A percentile compares a stretch with the other conserved stretches of the same genome.
Conservation (phyloP, 1,140 invertebrate species). For the Glomeris maerens region DNA sequence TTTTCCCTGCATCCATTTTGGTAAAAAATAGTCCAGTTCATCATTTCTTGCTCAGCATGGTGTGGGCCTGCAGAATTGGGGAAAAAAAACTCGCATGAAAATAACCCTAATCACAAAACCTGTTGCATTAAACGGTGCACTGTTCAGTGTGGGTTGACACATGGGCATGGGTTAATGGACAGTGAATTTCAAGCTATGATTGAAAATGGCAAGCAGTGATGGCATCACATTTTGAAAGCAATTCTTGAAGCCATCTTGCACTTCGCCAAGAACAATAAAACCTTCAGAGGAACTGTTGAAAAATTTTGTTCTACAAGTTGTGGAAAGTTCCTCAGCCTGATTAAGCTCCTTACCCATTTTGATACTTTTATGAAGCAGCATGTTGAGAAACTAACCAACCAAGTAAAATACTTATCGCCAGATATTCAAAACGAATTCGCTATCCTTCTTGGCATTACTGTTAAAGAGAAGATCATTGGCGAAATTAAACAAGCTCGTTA, state of each 20-base stretch:
- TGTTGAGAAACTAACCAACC: slow-evolving; percentile 6
- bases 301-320: neutral
- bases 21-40: no score
- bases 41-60: no score
- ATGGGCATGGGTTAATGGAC: neutral
- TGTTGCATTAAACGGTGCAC: no score
- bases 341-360: slow-evolving; percentile 12
- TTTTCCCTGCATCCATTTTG: no score
- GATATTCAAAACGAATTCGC: slow-evolving; percentile 16
- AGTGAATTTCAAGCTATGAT: neutral
- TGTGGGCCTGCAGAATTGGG: no score
- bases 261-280: neutral
- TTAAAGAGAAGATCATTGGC: slow-evolving; percentile 12
- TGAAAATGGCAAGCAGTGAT: neutral
- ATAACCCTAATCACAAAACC: neutral
- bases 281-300: neutral
- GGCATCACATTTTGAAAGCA: neutral
- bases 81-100: no score
- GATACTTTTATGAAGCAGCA: slow-evolving; percentile 13
- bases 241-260: neutral
- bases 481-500: slow-evolving; percentile 11
- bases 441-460: slow-evolving; percentile 4
- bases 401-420: slow-evolving; percentile 8
- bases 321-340: slow-evolving; percentile 15
- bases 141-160: no score